These are phyloP conservation scores for Silvanus unidentatus DNA, from an alignment of 2,888 invertebrate species.

Conservation along the genomic window DNA sequence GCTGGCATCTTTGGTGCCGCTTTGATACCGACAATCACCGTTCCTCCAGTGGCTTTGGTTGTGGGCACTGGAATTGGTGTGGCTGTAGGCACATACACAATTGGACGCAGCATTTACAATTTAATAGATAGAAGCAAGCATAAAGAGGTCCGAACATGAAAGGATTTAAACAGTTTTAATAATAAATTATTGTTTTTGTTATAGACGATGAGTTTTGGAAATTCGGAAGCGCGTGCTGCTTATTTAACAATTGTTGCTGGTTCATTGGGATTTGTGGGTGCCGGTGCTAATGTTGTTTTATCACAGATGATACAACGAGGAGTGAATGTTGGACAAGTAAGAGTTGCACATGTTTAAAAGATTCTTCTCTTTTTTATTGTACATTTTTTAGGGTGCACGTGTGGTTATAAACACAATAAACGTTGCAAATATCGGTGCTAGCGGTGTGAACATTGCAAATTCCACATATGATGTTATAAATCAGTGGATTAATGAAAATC, in stretches of 20 bases:
- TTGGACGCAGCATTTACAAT: slow-evolving; percentile 49
- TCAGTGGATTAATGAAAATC: slow-evolving; percentile 31
- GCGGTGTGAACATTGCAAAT: slow-evolving; percentile 33
- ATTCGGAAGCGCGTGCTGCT: slow-evolving; percentile 55
- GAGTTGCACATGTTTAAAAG: neutral
- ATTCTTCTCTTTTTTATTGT: neutral
- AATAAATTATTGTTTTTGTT: slow-evolving; percentile 9
- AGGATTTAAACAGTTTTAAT: neutral
- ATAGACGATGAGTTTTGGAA: slow-evolving; percentile 49
- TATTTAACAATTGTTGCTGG: slow-evolving; percentile 57
- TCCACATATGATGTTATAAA: slow-evolving; percentile 32
- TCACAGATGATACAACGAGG: slow-evolving; percentile 47
- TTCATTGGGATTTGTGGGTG: slow-evolving; percentile 51
- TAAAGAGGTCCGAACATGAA: slow-evolving; percentile 46
- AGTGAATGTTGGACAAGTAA: slow-evolving; percentile 31
- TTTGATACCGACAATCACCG: slow-evolving; percentile 48
- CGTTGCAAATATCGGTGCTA: slow-evolving; percentile 32
- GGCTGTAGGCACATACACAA: slow-evolving; percentile 48
- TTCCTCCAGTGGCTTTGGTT: slow-evolving; percentile 48
- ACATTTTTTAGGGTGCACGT: slow-evolving; percentile 23
- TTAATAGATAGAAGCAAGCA: slow-evolving; percentile 49
- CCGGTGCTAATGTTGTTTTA: slow-evolving; percentile 49
- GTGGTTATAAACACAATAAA: slow-evolving; percentile 29
- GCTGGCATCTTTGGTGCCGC: slow-evolving; percentile 52
- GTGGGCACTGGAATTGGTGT: slow-evolving; percentile 36